Base-by-base conservation (phyloP, 2,888 invertebrate genomes). In the Orthonevra nobilis region DNA sequence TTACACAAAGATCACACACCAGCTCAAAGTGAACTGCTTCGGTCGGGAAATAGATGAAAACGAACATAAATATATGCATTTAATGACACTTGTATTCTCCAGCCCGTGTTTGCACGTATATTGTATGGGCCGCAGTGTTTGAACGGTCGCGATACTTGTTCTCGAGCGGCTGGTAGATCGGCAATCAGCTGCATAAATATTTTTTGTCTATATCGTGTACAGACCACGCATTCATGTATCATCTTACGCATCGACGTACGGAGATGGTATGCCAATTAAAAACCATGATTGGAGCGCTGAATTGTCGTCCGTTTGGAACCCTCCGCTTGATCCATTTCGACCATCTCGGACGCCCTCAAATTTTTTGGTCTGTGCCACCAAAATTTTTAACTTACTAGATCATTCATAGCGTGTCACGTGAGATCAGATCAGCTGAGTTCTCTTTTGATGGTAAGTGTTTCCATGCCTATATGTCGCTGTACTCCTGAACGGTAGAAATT, bases 81-180 rank as follows among this genome's bases (percentile, higher is more conserved):
- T n/a, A n/a, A n/a, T n/a, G n/a, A n/a, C n/a, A 32, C 9, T 36
- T 12, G 36, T 14, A 36, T 15, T 4, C 36, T 15, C 12, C 14
- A n/a, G 7, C 32, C 32, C n/a, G 32, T n/a, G n/a, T 32, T 9
- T 32, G 32, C 32, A n/a, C n/a, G n/a, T n/a, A n/a, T n/a, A n/a
- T n/a, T n/a, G n/a, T n/a, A n/a, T n/a, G n/a, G n/a, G n/a, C 32
- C 32, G 10, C 36, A 32, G 9, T 32, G 32, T 32, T 32, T 32
- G 32, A 32, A 32, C n/a, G 32, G 34, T 6, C 34, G 34, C 3
- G 34, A 34, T 12, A 6, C 14, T 6, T 34, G 34, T 3, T 12
- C 34, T 12, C 34, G 34, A 10, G 34, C 32, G 32, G 32, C 32
- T 32, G 32, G 32, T n/a, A 32, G 32, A 32, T 32, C 32, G 32